Evolutionary conservation across 2,888 invertebrate genomes (phyloP).

Genomic region (Pinctada fucata): DNA sequence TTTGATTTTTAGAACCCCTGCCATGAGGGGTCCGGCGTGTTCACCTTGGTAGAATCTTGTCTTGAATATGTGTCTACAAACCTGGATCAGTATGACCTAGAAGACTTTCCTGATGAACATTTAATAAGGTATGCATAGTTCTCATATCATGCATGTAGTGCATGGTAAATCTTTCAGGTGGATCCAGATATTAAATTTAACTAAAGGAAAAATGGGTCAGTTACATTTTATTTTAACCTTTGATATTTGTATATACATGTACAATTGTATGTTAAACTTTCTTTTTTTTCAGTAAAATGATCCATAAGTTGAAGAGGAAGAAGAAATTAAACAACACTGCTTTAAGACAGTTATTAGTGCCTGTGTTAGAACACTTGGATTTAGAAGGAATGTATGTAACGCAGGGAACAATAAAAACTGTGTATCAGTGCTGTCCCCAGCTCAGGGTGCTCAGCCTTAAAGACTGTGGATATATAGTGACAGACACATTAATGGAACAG

Average conservation of each 20-base stretch:
- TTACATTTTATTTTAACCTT: too few relatives aligned
- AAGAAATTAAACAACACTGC: conserved; percentile 63
- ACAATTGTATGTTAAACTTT: too few relatives aligned
- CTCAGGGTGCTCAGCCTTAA: conserved; percentile 64
- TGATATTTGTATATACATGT: too few relatives aligned
- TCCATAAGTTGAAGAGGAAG: conserved; percentile 62
- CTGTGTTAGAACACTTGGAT: conserved; percentile 66
- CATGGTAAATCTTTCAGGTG: too few relatives aligned
- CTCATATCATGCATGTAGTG: too few relatives aligned
- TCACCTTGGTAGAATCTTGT: conserved; percentile 63
- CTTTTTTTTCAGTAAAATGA: conserved; percentile 63
- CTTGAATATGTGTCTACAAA: conserved; percentile 57
- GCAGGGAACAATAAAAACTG: conserved; percentile 55
- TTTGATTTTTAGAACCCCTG: conserved; percentile 69
- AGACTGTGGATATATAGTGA: conserved; percentile 71
- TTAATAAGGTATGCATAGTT: conserved; percentile 62
- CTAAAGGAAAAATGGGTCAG: too few relatives aligned
- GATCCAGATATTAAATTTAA: too few relatives aligned
- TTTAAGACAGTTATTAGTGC: conserved; percentile 61
- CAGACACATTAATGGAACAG: conserved; percentile 63
- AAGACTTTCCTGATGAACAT: conserved; percentile 71
- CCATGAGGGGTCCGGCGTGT: conserved; percentile 66
- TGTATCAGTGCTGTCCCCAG: conserved; percentile 64
- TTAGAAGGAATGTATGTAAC: conserved; percentile 68
- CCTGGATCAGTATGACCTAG: conserved; percentile 65